A percentile compares a stretch with the other conserved stretches of the same genome.
Conservation (phyloP, 2,113 vertebrate genomes). For the Thalassoma bifasciatum region DNA sequence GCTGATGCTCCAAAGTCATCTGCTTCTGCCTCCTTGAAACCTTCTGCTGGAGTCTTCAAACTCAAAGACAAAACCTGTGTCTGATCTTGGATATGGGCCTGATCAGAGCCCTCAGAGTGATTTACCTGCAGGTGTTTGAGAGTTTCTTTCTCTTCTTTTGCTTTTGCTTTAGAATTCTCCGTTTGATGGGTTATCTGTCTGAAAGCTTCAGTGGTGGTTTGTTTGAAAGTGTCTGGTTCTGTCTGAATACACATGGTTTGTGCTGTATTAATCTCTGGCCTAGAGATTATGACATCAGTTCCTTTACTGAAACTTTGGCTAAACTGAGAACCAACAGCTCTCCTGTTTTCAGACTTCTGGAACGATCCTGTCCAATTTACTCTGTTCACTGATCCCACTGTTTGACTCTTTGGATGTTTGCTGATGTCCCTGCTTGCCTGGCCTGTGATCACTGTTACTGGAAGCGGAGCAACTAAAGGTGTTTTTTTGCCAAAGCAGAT, state of each 20-base stretch:
- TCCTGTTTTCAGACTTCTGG: background rate
- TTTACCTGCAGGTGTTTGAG: background rate
- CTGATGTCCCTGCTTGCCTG: background rate
- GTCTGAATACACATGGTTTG: background rate
- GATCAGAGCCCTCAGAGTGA: background rate
- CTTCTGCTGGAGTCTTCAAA: background rate
- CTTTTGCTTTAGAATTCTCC: conserved; percentile 1
- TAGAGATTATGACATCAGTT: background rate
- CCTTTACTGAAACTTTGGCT: background rate
- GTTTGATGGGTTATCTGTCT: background rate
- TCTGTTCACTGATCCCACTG: background rate
- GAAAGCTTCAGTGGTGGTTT: background rate
- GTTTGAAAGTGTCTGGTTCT: background rate
- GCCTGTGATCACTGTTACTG: background rate
- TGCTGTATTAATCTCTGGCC: background rate
- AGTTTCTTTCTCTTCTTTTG: background rate
- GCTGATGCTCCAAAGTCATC: background rate
- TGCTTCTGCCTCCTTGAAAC: background rate
- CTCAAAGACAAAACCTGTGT: background rate
- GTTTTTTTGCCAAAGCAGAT: background rate
- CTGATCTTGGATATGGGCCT: background rate
- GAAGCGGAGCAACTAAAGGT: background rate
- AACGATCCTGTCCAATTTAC: background rate
- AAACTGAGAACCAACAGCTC: background rate
- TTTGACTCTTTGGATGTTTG: conserved; percentile 2